These are phyloP conservation scores for Mizuhopecten yessoensis DNA, from an alignment of 1,140 invertebrate species.

Conservation along the genomic window DNA sequence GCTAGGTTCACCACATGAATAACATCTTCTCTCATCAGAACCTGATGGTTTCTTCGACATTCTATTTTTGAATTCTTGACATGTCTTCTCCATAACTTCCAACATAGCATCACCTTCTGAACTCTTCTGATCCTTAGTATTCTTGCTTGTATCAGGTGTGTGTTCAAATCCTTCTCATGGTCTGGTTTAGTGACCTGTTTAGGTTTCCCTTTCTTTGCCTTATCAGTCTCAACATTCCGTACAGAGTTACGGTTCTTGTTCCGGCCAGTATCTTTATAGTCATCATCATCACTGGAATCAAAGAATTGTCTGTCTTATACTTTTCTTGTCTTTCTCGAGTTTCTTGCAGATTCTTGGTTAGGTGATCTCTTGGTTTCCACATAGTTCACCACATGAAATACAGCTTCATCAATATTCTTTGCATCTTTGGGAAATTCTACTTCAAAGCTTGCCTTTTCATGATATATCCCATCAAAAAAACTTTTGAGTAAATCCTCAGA, in stretches of 20 bases:
- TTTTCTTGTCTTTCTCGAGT: background rate
- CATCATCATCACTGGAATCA: background rate
- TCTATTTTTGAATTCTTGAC: background rate
- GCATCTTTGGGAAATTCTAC: background rate
- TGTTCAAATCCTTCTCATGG: background rate
- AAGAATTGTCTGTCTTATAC: background rate
- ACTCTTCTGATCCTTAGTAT: background rate
- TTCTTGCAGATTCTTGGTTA: background rate
- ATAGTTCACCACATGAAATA: background rate
- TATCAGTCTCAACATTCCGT: background rate
- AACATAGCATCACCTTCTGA: background rate
- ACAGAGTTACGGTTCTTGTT: background rate
- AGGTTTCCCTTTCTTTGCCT: background rate
- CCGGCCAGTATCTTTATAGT: background rate
- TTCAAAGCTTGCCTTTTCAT: background rate
- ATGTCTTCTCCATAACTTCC: background rate
- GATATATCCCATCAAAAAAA: background rate
- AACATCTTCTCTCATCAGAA: no score
- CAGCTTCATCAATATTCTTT: background rate
- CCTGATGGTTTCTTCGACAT: background rate
- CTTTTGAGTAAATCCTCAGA: background rate
- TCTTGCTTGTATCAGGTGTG: background rate
- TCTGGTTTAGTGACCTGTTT: background rate
- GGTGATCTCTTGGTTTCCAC: constrained; percentile 44
- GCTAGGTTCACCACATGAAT: background rate